phyloP scores from a whole-genome alignment of 2,888 invertebrate species.

The Acleris holmiana region DNA sequence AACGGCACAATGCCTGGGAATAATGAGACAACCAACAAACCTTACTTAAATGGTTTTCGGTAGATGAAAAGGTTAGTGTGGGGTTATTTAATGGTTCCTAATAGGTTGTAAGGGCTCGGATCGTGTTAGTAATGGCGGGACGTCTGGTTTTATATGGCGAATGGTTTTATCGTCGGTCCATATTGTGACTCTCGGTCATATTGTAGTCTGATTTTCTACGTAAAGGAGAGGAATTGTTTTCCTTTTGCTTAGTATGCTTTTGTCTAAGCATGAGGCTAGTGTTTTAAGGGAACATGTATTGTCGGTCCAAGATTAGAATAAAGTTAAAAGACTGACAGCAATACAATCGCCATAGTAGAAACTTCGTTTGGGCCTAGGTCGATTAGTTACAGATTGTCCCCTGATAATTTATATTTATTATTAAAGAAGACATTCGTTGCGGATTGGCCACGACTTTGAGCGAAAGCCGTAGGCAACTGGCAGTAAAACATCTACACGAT shows the following conservation, averaged over 20 bases:
- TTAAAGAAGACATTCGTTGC: no score
- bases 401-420: no score
- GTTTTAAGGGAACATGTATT: not conserved
- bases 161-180: constrained; percentile 17
- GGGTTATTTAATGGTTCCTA: constrained; percentile 54
- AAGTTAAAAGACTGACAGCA: no score
- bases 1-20: constrained; percentile 73
- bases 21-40: constrained; percentile 71
- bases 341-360: no score
- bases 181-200: constrained; percentile 12
- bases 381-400: no score
- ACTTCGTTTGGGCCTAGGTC: no score
- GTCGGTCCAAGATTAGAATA: not conserved
- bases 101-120: constrained; percentile 45
- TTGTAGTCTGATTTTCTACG: constrained; percentile 20
- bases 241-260: constrained; percentile 16
- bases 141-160: constrained; percentile 27
- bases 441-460: no score
- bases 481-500: no score
- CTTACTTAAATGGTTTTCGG: constrained; percentile 66
- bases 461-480: no score
- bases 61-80: constrained; percentile 58
- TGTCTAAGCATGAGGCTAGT: constrained; percentile 2
- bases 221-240: constrained; percentile 7
- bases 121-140: constrained; percentile 18